These are phyloP conservation scores for Podocnemis expansa DNA, from an alignment of 2,113 vertebrate species.

Conservation along the genomic window DNA sequence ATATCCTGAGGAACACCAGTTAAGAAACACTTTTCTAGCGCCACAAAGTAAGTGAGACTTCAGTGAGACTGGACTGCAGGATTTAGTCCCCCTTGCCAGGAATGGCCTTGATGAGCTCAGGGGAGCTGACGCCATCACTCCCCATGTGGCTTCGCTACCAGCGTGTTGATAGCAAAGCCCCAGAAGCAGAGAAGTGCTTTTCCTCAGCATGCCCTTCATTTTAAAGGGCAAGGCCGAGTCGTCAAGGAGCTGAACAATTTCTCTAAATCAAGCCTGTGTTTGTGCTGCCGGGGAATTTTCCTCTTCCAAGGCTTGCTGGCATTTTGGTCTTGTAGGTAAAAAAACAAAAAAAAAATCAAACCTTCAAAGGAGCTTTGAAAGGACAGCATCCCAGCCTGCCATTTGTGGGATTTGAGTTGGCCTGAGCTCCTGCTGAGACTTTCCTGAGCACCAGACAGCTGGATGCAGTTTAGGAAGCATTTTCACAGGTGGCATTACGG, in stretches of 20 bases:
- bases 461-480: neutral
- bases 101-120: neutral
- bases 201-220: slow-evolving; percentile 36
- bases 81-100: neutral
- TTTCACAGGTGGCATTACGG: neutral
- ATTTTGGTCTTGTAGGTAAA: slow-evolving; percentile 39
- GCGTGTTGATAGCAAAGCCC: neutral
- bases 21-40: too few relatives aligned
- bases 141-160: neutral
- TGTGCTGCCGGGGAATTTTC: slow-evolving; percentile 47
- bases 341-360: neutral
- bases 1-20: too few relatives aligned
- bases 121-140: neutral
- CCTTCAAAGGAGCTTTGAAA: slow-evolving; percentile 54
- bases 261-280: neutral
- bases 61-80: neutral
- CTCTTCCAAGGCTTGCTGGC: slow-evolving; percentile 29
- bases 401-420: slow-evolving; percentile 39
- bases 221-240: neutral
- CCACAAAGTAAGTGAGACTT: neutral
- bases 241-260: neutral
- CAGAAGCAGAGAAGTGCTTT: slow-evolving; percentile 13
- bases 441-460: slow-evolving; percentile 56
- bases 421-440: slow-evolving; percentile 37
- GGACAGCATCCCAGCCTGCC: slow-evolving; percentile 7